phyloP scores from a whole-genome alignment of 2,797 vertebrate genomes.

The Eospalax fontanierii region DNA sequence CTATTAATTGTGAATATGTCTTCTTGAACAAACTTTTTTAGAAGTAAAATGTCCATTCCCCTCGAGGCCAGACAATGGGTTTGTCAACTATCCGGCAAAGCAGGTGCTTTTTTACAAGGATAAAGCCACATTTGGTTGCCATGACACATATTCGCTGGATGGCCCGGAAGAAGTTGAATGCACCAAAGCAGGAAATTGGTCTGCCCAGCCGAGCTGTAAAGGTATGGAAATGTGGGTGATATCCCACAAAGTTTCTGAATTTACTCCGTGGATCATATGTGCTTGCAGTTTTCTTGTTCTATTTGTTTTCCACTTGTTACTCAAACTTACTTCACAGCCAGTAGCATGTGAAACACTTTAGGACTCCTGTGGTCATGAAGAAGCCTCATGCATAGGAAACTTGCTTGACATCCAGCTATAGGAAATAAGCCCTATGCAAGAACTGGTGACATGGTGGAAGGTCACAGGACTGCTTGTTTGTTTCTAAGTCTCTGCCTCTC shows the following conservation, averaged over 20 bases:
- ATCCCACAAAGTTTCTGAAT: accelerated
- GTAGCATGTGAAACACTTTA: neutral
- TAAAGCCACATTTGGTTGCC: slow-evolving; percentile 93
- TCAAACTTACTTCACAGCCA: neutral
- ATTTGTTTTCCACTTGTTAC: neutral
- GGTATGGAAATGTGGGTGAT: slow-evolving; percentile 86
- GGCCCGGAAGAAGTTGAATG: slow-evolving; percentile 91
- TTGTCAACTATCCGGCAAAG: slow-evolving; percentile 92
- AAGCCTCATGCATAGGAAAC: neutral
- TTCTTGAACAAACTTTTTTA: slow-evolving; percentile 81
- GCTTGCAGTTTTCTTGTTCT: neutral
- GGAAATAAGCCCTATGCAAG: neutral
- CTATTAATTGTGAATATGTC: slow-evolving; percentile 28
- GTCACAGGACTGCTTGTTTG: neutral
- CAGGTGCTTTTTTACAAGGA: slow-evolving; percentile 92
- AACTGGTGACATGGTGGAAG: neutral
- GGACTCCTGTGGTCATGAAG: neutral
- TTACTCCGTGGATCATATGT: neutral
- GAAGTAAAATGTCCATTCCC: slow-evolving; percentile 93
- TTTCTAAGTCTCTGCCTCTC: neutral
- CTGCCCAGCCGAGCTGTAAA: slow-evolving; percentile 92
- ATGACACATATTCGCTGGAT: slow-evolving; percentile 89
- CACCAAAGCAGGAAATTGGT: slow-evolving; percentile 93
- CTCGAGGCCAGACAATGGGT: slow-evolving; percentile 91
- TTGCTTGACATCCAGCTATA: neutral